Percentiles rank a stretch among this genome's conserved stretches.
Conservation (phyloP, 2,888 invertebrate species). For the Periphyllus acericola region DNA sequence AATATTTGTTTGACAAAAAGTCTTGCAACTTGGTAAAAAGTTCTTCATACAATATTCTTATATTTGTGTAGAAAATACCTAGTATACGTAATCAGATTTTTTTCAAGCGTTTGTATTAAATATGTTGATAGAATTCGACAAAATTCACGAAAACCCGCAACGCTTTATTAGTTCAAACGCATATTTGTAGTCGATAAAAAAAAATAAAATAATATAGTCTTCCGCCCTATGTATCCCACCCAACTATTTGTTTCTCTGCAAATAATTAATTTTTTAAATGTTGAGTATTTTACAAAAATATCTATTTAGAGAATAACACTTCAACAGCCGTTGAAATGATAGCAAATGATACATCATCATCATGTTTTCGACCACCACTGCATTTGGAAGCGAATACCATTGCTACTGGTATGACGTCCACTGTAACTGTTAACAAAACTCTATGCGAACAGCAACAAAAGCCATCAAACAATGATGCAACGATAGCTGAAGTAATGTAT, state of each 20-base stretch:
- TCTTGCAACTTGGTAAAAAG: too few species aligned
- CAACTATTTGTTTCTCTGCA: too few species aligned
- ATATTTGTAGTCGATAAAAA: too few species aligned
- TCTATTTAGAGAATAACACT: background rate
- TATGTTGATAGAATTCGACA: too few species aligned
- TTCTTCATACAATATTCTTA: background rate
- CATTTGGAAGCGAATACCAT: background rate
- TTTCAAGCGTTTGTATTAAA: too few species aligned
- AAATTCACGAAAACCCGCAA: too few species aligned
- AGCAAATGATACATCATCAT: background rate
- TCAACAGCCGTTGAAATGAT: background rate
- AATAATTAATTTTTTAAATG: background rate
- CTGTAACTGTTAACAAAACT: background rate
- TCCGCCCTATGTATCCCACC: too few species aligned
- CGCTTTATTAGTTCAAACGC: too few species aligned
- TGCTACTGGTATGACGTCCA: slow-evolving; percentile 5
- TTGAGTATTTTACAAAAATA: background rate
- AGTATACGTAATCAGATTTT: too few species aligned
- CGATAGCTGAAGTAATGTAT: background rate
- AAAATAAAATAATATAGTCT: too few species aligned
- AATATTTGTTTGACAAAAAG: too few species aligned
- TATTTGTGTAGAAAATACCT: too few species aligned
- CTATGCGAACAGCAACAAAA: background rate
- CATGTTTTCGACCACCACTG: background rate
- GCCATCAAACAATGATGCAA: background rate